These are phyloP conservation scores for Melipona bicolor DNA, from an alignment of 2,888 invertebrate species.

Conservation along the genomic window DNA sequence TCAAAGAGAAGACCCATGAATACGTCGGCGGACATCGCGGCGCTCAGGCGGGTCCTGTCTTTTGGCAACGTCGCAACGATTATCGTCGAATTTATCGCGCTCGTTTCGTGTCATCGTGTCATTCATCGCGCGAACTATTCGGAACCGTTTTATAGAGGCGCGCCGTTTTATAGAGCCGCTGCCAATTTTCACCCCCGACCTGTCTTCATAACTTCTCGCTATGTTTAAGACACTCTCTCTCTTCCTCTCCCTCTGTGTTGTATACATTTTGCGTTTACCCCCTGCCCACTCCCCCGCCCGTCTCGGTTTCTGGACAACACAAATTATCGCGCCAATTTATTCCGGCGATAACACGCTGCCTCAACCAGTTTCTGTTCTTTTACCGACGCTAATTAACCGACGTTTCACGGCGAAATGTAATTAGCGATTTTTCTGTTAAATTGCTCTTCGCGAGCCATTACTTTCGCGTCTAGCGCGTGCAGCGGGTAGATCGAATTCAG, in stretches of 20 bases:
- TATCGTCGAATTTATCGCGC: constrained; percentile 61
- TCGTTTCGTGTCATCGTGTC: constrained; percentile 65
- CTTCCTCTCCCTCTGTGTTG: not conserved
- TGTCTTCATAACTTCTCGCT: constrained; percentile 55
- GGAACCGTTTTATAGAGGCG: constrained; percentile 20
- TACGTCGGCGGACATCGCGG: constrained; percentile 49
- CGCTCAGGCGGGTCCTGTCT: constrained; percentile 35
- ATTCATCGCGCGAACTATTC: constrained; percentile 60
- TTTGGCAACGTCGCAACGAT: constrained; percentile 66
- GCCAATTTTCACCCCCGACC: constrained; percentile 58
- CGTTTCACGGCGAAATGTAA: not conserved
- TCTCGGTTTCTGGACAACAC: not conserved
- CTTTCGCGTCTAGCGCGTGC: not conserved
- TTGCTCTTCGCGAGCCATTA: not conserved
- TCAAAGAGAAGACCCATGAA: constrained; percentile 46
- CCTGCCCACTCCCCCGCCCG: too few relatives aligned
- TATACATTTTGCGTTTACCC: not conserved
- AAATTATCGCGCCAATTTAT: constrained; percentile 8
- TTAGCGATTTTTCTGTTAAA: not conserved
- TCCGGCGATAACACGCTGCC: not conserved
- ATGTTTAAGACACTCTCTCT: constrained; percentile 50
- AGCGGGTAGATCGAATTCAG: not conserved
- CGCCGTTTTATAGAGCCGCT: constrained; percentile 46
- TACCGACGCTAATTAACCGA: not conserved
- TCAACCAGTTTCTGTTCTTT: not conserved